Percentiles rank a stretch among this genome's conserved stretches.
phyloP scores from a whole-genome alignment of 2,113 vertebrate genomes.

The Pteruthius melanotis region DNA sequence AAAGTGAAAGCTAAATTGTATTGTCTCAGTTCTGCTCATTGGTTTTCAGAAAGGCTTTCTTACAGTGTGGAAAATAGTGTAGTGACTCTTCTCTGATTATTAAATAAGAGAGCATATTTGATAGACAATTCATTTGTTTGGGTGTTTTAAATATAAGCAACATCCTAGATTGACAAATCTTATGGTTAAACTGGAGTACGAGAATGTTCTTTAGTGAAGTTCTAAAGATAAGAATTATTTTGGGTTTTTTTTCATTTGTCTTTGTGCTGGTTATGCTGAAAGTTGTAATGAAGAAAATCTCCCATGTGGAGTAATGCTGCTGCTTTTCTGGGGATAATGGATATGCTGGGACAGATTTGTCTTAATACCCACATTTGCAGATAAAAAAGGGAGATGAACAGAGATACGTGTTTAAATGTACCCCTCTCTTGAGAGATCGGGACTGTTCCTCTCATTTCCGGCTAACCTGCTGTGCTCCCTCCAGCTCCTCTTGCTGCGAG shows the following conservation, averaged over 20 bases:
- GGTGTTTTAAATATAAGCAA: background rate
- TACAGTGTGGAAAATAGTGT: background rate
- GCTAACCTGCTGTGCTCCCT: background rate
- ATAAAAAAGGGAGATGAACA: background rate
- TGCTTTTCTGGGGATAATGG: background rate
- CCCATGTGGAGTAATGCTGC: background rate
- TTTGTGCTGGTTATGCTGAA: background rate
- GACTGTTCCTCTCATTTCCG: background rate
- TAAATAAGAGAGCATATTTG: background rate
- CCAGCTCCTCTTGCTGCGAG: conserved; percentile 89
- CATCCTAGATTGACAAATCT: background rate
- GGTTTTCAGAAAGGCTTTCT: background rate
- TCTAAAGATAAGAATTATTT: background rate
- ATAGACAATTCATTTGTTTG: background rate
- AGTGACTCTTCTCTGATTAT: background rate
- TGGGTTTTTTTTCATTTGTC: background rate
- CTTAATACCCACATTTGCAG: background rate
- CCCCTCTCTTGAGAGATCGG: background rate
- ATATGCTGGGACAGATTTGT: background rate
- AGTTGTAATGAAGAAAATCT: background rate
- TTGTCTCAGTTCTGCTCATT: background rate
- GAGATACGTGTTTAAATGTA: background rate
- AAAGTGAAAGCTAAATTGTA: background rate
- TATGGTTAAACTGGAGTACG: background rate
- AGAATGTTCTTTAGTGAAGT: background rate